A percentile compares a stretch with the other conserved stretches of the same genome.
phyloP scores from a whole-genome alignment of 1,140 invertebrate species.

The Gyrodactylus salaris region DNA sequence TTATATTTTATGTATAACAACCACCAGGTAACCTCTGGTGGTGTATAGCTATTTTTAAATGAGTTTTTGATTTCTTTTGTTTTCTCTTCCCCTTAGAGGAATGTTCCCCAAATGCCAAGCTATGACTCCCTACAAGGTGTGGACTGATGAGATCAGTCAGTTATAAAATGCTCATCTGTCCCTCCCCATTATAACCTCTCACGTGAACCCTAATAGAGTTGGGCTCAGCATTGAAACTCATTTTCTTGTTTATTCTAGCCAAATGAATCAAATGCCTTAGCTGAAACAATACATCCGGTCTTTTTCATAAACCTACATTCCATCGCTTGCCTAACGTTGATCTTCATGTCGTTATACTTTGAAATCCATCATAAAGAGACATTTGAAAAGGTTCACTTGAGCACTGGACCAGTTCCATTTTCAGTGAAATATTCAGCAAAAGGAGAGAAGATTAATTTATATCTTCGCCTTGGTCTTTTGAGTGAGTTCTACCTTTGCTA shows the following conservation, averaged over 20 bases:
- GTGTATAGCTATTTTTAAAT: too few species aligned
- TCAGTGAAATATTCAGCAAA: not conserved
- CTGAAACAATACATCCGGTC: not conserved
- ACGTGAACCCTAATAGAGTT: not conserved
- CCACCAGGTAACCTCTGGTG: too few species aligned
- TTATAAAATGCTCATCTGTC: not conserved
- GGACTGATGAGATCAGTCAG: too few species aligned
- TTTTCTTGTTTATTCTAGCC: not conserved
- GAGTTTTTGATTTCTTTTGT: too few species aligned
- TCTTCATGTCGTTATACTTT: not conserved
- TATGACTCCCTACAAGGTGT: too few species aligned
- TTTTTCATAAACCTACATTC: not conserved
- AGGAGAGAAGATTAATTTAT: not conserved
- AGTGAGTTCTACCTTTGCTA: not conserved
- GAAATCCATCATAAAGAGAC: not conserved
- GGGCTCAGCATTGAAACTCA: not conserved
- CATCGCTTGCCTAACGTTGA: not conserved
- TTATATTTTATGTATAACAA: too few species aligned
- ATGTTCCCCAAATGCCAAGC: too few species aligned
- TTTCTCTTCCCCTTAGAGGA: too few species aligned
- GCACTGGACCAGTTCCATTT: not conserved
- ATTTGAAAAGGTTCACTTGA: not conserved
- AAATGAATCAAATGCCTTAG: not conserved
- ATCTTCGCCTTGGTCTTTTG: not conserved
- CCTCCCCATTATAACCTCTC: not conserved